Percentiles rank a stretch among this genome's conserved stretches.
Conservation (phyloP, 2,888 invertebrate genomes). For the Spicauda simplicius region DNA sequence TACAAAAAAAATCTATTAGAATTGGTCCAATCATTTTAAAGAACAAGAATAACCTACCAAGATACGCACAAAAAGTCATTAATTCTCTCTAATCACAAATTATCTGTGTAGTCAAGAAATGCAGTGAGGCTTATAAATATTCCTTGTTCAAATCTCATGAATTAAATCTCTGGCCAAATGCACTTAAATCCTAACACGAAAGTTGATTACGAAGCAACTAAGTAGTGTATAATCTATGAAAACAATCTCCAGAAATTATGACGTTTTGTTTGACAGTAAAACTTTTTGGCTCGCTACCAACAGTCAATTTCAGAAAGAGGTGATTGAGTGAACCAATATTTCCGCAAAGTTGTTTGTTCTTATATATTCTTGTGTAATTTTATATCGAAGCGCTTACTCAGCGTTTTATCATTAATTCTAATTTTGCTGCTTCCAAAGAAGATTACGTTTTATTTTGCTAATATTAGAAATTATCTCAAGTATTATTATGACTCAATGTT, state of each 20-base stretch:
- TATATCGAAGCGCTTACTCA: conserved; percentile 13
- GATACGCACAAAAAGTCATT: no score
- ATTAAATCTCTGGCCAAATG: no score
- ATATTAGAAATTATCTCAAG: conserved; percentile 9
- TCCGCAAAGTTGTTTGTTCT: conserved; percentile 15
- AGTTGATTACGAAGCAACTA: neutral
- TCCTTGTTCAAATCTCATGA: no score
- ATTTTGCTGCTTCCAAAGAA: neutral
- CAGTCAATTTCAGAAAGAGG: conserved; percentile 9
- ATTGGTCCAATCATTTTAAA: no score
- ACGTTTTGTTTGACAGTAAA: conserved; percentile 23
- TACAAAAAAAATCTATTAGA: no score
- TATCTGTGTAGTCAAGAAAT: no score
- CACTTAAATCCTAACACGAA: neutral
- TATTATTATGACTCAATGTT: neutral
- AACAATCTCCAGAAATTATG: conserved; percentile 1
- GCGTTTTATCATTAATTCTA: conserved; percentile 15
- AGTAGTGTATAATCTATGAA: neutral
- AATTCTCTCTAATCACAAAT: no score
- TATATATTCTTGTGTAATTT: conserved; percentile 10
- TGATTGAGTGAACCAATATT: conserved; percentile 24
- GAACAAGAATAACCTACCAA: no score
- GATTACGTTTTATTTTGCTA: conserved; percentile 5
- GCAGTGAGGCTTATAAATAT: no score
- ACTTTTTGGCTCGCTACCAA: conserved; percentile 26